Evolutionary conservation across 2,888 invertebrate species (phyloP), one percentile per base, ranked within the genome.

Genomic region (Harpagoxenus sublaevis): DNA sequence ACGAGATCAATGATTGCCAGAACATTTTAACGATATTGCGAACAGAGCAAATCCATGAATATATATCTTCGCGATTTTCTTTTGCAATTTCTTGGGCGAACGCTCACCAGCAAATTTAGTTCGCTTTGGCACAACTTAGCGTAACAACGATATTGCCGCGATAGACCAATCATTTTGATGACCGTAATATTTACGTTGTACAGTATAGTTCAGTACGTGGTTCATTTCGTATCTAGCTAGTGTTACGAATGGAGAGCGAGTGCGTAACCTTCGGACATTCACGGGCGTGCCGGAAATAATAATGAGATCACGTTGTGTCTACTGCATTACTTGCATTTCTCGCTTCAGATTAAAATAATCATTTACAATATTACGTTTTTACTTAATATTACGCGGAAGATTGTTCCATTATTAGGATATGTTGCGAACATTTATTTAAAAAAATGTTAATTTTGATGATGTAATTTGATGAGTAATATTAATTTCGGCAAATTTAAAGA

Each of bases 231-330:
- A 35, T 63, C 45, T 9, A 55, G 60, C 63, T 48, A 23, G 42
- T 45, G 23, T 53, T 28, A 18, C 23, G 39, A 62, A 53, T 35
- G 53, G 73, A 71, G 70, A 63, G 9, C 51, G 35, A 71, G 45
- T 51, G 83, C 62, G 8, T 53, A 85, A 82, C 60, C 86, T 86
- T 83, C 65, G 68, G 9, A 3, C 23, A 53, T 84, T 71, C 55
- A 73, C 68, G 78, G 15, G 45, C 68, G 57, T 71, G 71, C 12
- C 12, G 45, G 45, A 70, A 79, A 79, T 79, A 71, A 57, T 48
- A 71, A 71, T 45, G 45, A 71, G 71, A 71, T 79, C n/a, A 28
- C 42, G 28, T 51, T 15, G 51, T 39, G 39, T 77, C 28, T 39
- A 18, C 8, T 65, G 68, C 42, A 45, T 73, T 60, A 57, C 31